Percentiles rank a stretch among this genome's conserved stretches.
Evolutionary conservation across 2,113 vertebrate genomes (phyloP).

Genomic region (Albula glossodonta): DNA sequence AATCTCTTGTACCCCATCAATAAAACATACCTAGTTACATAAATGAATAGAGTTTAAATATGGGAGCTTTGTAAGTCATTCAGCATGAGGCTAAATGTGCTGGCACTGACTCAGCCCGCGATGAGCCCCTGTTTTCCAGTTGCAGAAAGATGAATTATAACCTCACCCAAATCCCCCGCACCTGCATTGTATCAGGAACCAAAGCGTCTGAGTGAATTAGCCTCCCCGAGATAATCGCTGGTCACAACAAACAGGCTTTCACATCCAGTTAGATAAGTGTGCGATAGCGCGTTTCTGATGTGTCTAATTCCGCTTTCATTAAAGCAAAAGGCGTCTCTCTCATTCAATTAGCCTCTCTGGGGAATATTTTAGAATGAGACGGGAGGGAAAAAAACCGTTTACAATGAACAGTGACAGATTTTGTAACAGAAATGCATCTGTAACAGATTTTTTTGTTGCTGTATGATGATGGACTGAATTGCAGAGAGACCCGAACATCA

Average conservation of each 20-base stretch:
- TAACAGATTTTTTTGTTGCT: too few species aligned
- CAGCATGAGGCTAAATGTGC: too few species aligned
- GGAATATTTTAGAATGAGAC: not conserved
- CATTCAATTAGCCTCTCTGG: constrained; percentile 18
- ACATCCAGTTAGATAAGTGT: not conserved
- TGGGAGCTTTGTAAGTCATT: too few species aligned
- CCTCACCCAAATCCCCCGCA: not conserved
- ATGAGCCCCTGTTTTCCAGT: not conserved
- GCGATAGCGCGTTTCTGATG: not conserved
- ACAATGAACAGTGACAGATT: not conserved
- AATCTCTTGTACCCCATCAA: too few species aligned
- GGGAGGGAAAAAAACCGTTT: not conserved
- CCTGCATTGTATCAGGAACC: not conserved
- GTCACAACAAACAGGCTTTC: constrained; percentile 2
- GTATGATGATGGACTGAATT: too few species aligned
- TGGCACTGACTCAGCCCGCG: too few species aligned
- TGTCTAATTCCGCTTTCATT: constrained; percentile 9
- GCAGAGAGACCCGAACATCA: too few species aligned
- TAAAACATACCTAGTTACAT: too few species aligned
- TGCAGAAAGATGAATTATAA: not conserved
- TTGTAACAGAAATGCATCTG: too few species aligned
- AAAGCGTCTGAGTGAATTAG: not conserved
- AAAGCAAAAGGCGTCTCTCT: not conserved
- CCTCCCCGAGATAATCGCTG: not conserved
- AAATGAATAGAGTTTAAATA: too few species aligned